Evolutionary conservation across 2,797 vertebrate species (phyloP), one percentile per base, ranked within the genome.

Genomic region (Oreortyx pictus): DNA sequence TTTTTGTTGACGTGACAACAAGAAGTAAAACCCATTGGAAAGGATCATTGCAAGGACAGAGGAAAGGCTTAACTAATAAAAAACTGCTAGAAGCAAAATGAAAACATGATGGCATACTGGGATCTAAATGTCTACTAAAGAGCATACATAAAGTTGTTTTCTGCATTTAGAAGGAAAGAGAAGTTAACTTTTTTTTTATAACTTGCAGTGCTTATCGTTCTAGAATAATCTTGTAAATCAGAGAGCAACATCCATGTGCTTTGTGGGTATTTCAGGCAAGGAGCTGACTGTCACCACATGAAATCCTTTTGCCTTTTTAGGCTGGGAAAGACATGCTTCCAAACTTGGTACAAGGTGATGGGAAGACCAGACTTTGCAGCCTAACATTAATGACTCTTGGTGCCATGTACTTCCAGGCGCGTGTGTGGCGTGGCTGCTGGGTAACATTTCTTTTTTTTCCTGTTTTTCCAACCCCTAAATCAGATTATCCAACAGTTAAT

Each of bases 401-500:
- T 64, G 79, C 73, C n/a, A 35, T 81, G 90, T 88, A 82, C 92
- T 88, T 92, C 89, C 62, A 96, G 18, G 80, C 75, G 35, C n/a
- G 76, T 62, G 52, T 64, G 70, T 86, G 79, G 50, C 39, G 37
- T 70, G 56, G 44, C 67, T 59, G 20, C 81, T 57, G 79, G 74
- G 43, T 47, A 70, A 41, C 66, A 15, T 35, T 31, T 29, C 18
- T 41, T 47, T 35, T 37, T 52, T 52, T 84, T 12, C n/a, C 41
- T 4, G 35, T 15, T 9, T 8, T 4, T 19, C 5, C 9, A 18
- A 11, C 4, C 29, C 19, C 20, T n/a, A 60, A 67, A 87, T 86
- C 92, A 56, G 89, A 90, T 96, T 97, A 94, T 88, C 92, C 95
- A 90, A 86, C 88, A 65, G 76, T 92, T 96, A 93, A 96, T 93